Conservation (phyloP, 2,113 vertebrate species). For the Halcyon senegalensis region DNA sequence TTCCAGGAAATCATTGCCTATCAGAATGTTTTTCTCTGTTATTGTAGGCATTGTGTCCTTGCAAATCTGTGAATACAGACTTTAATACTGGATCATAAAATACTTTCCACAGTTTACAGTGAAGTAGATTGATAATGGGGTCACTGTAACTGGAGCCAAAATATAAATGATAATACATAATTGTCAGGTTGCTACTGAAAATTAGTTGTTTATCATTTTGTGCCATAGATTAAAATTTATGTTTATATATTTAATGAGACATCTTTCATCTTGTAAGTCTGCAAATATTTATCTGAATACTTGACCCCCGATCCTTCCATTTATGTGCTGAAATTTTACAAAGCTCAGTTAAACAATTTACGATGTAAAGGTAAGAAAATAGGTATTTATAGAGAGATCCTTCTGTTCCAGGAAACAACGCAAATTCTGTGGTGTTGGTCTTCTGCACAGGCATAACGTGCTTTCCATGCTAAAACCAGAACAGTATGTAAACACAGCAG, state of each 20-base stretch:
- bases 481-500: background rate
- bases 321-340: background rate
- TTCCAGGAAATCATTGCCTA: background rate
- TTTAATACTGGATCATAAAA: background rate
- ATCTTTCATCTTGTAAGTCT: background rate
- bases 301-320: background rate
- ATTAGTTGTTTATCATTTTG: background rate
- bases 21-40: background rate
- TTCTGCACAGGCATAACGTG: background rate
- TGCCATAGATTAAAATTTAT: background rate
- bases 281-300: background rate
- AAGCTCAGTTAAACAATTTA: background rate
- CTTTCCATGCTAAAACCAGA: conserved; percentile 3
- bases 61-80: background rate
- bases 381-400: background rate
- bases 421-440: background rate
- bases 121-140: background rate
- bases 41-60: background rate
- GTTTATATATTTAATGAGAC: background rate
- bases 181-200: background rate
- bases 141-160: background rate
- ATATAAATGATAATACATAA: background rate
- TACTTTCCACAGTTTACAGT: background rate
- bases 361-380: background rate
- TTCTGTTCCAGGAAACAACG: background rate